Evolutionary conservation across 2,888 invertebrate genomes (phyloP).

Genomic region (Agrotis clavis): DNA sequence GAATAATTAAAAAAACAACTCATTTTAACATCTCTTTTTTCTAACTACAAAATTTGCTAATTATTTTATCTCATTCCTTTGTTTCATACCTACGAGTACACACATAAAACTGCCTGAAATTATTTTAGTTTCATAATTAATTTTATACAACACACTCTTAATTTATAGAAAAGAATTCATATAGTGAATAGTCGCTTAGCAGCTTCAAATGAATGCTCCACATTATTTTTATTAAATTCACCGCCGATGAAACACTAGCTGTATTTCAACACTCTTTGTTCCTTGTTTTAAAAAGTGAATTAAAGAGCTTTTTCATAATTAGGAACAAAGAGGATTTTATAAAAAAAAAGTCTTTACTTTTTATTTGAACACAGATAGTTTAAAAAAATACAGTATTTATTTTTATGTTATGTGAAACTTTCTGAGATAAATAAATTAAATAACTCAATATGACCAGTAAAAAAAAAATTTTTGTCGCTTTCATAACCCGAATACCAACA

Average conservation of each 20-base stretch:
- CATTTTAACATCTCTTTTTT: constrained; percentile 12
- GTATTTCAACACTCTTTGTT: constrained; percentile 34
- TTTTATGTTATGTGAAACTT: background rate
- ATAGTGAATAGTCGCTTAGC: constrained; percentile 58
- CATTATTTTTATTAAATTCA: constrained; percentile 50
- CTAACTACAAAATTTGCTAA: background rate
- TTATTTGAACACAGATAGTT: too few species aligned
- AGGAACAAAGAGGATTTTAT: too few species aligned
- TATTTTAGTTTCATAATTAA: constrained; percentile 32
- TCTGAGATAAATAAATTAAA: constrained; percentile 3
- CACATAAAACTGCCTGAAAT: constrained; percentile 12
- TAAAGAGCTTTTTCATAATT: too few species aligned
- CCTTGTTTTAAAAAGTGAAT: constrained; percentile 37
- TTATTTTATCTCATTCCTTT: constrained; percentile 2
- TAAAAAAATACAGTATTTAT: too few species aligned
- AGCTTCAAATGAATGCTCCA: constrained; percentile 40
- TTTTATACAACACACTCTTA: constrained; percentile 21
- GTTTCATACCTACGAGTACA: background rate
- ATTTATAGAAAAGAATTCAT: constrained; percentile 48
- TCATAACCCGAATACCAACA: background rate
- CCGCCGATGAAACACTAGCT: constrained; percentile 16
- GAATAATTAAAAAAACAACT: background rate
- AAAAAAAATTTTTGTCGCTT: background rate
- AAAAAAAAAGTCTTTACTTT: too few species aligned
- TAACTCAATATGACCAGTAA: background rate